phyloP scores from a whole-genome alignment of 2,113 vertebrate genomes.

The Tragelaphus imberbis region DNA sequence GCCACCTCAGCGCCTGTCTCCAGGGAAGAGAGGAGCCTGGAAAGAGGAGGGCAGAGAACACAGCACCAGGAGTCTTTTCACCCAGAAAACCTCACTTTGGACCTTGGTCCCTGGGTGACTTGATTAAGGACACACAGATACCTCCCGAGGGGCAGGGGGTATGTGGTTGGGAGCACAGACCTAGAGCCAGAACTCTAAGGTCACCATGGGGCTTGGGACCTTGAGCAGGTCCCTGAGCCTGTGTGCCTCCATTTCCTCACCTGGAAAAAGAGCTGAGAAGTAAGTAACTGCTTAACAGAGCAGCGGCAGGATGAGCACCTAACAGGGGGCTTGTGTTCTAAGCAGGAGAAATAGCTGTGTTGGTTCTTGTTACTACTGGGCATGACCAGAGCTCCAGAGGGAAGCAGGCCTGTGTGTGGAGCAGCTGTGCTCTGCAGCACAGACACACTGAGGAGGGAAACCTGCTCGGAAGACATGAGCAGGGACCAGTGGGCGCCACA shows the following conservation, averaged over 20 bases:
- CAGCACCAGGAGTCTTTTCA: background rate
- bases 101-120: background rate
- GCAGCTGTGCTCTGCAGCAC: background rate
- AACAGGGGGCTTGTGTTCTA: background rate
- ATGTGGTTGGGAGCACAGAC: background rate
- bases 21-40: background rate
- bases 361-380: background rate
- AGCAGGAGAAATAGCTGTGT: background rate
- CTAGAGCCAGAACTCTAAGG: background rate
- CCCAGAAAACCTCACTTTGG: background rate
- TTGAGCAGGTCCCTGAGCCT: background rate
- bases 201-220: background rate
- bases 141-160: background rate
- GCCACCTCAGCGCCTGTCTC: background rate
- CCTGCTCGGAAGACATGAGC: background rate
- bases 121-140: background rate
- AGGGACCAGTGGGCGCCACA: rapidly evolving
- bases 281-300: background rate
- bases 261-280: background rate
- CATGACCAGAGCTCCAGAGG: background rate
- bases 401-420: background rate
- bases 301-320: background rate
- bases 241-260: background rate
- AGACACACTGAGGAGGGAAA: background rate
- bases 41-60: background rate